Evolutionary conservation across 2,888 invertebrate genomes (phyloP), one percentile per base, ranked within the genome.

Genomic region (Hermodice carunculata): DNA sequence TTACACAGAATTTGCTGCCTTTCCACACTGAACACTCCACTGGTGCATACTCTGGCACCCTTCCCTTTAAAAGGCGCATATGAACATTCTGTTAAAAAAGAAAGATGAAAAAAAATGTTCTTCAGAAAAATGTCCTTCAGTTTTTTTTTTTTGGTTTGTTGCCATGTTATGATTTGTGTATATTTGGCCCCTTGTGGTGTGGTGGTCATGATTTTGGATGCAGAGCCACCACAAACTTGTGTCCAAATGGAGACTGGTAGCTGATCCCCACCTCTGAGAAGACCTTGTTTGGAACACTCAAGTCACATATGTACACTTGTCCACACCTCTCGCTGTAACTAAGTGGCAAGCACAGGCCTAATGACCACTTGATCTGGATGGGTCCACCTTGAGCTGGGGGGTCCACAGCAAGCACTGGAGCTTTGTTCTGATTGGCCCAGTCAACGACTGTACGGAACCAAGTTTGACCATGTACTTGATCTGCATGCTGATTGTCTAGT

Each of bases 171-270:
- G n/a, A n/a, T n/a, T n/a, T n/a, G n/a, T n/a, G n/a, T n/a, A n/a
- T n/a, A n/a, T n/a, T n/a, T n/a, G n/a, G n/a, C n/a, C n/a, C n/a
- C n/a, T n/a, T n/a, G n/a, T n/a, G n/a, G n/a, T n/a, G n/a, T n/a
- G n/a, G n/a, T n/a, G n/a, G n/a, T 44, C 22, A 44, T 14, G 46
- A 44, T 11, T 26, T 42, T 8, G 56, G 28, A 29, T 73, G 68
- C 24, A 74, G 64, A 17, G 93, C 92, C 86, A 93, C 92, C 75
- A 92, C 91, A 87, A 92, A 92, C 87, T 93, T 93, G 61, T 92
- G 91, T 60, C 92, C 92, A 80, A 95, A 96, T 6, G 95, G 95
- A 73, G 94, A 92, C 79, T 91, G 90, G 88, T 95, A 96, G 71
- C 89, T 89, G 69, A 95, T 91, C 61, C 92, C 91, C 75, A 91